Evolutionary conservation across 2,797 vertebrate species (phyloP), one percentile per base, ranked within the genome.

Genomic region (Lacerta viridis): DNA sequence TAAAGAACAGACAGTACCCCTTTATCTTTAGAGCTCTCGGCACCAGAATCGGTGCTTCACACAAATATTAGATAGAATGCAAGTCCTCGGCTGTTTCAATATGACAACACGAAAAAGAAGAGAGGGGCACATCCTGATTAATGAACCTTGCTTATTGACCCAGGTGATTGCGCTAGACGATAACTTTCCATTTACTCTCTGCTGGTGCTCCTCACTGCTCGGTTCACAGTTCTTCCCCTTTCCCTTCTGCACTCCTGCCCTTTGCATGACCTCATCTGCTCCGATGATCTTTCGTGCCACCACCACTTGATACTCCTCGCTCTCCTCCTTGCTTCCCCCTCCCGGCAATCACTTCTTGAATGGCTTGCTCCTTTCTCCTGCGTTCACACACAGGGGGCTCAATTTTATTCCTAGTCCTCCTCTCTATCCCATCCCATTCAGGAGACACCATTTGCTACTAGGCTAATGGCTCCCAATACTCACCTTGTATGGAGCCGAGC

Each of bases 231-330:
- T 10, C 64, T 78, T 72, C 90, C 83, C 13, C 25, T 50, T 0
- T 0, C 84, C 36, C 43, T 5, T 7, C 11, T 80, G 29, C 15
- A 5, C 11, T 84, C 81, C 89, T 90, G 69, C 15, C 41, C 76
- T 68, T 71, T 83, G 64, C 4, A 41, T 84, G 66, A 76, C 36
- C 46, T 6, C 1, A 3, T 82, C 80, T 79, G 25, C 50, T 88
- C 72, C 23, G 11, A 3, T 0, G 2, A 66, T 87, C 20, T 86
- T 68, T 89, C 36, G 46, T 80, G 50, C 50, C 50, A 41, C 33
- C 4, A 39, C 55, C 0, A 5, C 17, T 29, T 0, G 0, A 25
- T 86, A 11, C 3, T 2, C 0, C 90, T 80, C 29, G 15, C 23
- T 78, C 2, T 88, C 23, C 79, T 39, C 9, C 84, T 69, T 7